Evolutionary conservation across 2,888 invertebrate species (phyloP), one percentile per base, ranked within the genome.

Genomic region (Drosophila macrospina): DNA sequence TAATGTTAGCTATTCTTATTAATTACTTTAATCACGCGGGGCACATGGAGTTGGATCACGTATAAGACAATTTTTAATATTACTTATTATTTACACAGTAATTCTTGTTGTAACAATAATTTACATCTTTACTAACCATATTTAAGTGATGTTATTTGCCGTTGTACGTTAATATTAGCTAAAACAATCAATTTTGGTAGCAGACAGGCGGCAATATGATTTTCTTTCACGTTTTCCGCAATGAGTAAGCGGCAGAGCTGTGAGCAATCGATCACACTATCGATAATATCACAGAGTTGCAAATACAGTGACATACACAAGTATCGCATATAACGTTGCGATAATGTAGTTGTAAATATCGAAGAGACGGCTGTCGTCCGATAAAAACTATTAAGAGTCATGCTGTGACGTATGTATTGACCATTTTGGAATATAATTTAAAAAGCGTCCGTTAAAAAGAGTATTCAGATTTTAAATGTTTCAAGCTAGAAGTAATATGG

Each of bases 91-190:
- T 62, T 8, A 2, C 0, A 7, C 8, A 37, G 5, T 5, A n/a
- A 36, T n/a, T 41, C 2, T 3, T 6, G n/a, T 47, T n/a, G 4
- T 24, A 2, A 5, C 2, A 10, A 28, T 64, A 41, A 78, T 90
- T 90, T 90, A 44, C 69, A 36, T 5, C 1, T 8, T 39, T 57
- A 61, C 90, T 90, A 81, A 90, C 90, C 90, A 90, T 90, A 72
- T 86, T 90, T 69, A 74, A 80, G 64, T 79, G 78, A 80, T 85
- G 66, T 50, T 54, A 60, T 51, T 79, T 62, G 68, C 67, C 69
- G 67, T 67, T 74, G 15, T 26, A 54, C 66, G 66, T 67, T 64
- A 52, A 56, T 74, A 50, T 65, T 59, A 51, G 60, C 54, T 74
- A 67, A 86, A 86, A 86, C 71, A 74, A 77, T 64, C 41, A 79